Evolutionary conservation across 2,888 invertebrate genomes (phyloP), one percentile per base, ranked within the genome.

Genomic region (Scelioninae gen. 2): DNA sequence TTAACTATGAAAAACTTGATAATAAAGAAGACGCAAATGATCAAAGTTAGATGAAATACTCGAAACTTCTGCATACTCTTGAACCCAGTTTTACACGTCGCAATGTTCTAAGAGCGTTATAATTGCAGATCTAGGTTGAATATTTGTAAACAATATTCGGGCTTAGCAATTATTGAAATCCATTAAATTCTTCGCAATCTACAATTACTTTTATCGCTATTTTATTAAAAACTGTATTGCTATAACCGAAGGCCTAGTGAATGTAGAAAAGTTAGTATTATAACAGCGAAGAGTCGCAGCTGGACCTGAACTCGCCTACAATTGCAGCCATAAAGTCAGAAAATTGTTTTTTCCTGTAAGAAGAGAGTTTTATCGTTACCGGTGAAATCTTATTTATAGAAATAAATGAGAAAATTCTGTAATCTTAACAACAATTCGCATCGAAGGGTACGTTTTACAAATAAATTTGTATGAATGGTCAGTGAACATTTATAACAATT

Each of bases 401-500:
- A 69, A 37, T 46, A 41, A 50, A 22, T 9, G 6, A 37, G 4
- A 2, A 58, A 50, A 22, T 48, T 33, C 9, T 2, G 33, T 1
- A 35, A 39, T 61, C 70, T 70, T 58, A 70, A 70, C 70, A 70
- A 70, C 70, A 70, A 57, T 53, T 9, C 9, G 3, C 58, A 25
- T 45, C 52, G 46, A 2, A 5, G 22, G 28, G 13, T 31, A 57
- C 5, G n/a, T 18, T 35, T 18, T 39, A 33, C 33, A 60, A 50
- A 71, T 57, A 57, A 64, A 52, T 45, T 11, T 58, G 19, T 28
- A 15, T 15, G 11, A 48, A 58, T 31, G 9, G n/a, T 39, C 25
- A 41, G 46, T 71, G 60, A 72, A 60, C 53, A 65, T 52, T 72
- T 41, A 60, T 60, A 65, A 72, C 71, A 60, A 60, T 65, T 65